Evolutionary conservation across 2,888 invertebrate species (phyloP).

Genomic region (Xanthia togata): DNA sequence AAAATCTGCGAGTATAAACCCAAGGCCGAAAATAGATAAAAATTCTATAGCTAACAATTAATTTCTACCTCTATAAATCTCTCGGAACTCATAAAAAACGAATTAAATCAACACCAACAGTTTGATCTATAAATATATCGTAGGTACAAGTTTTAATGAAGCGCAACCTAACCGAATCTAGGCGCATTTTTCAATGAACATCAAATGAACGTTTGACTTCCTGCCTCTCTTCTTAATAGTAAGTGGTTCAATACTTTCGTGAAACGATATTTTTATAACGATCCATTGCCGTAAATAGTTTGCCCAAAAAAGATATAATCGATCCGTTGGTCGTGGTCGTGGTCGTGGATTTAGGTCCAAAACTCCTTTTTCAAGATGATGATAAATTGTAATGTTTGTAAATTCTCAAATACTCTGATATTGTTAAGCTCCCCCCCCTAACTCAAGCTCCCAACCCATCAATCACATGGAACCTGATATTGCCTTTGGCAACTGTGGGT

Average conservation of each 20-base stretch:
- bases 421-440: background rate
- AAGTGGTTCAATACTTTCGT: slow-evolving; percentile 60
- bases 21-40: slow-evolving; percentile 33
- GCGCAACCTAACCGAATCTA: slow-evolving; percentile 48
- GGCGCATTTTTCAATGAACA: slow-evolving; percentile 57
- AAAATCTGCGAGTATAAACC: slow-evolving; percentile 20
- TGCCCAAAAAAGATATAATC: slow-evolving; percentile 46
- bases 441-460: background rate
- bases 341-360: background rate
- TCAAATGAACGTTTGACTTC: slow-evolving; percentile 64
- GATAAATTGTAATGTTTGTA: background rate
- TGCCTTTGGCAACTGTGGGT: background rate
- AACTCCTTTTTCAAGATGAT: background rate
- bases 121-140: slow-evolving; percentile 64
- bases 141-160: slow-evolving; percentile 54
- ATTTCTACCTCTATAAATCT: slow-evolving; percentile 51
- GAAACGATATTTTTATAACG: slow-evolving; percentile 38
- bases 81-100: slow-evolving; percentile 50
- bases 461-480: slow-evolving; percentile 29
- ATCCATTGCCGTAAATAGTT: slow-evolving; percentile 53
- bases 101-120: slow-evolving; percentile 54
- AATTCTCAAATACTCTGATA: background rate
- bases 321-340: slow-evolving; percentile 48
- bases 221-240: slow-evolving; percentile 56
- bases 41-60: slow-evolving; percentile 42